These are phyloP conservation scores for Zeuzera pyrina DNA, from an alignment of 2,888 invertebrate species.

Conservation along the genomic window DNA sequence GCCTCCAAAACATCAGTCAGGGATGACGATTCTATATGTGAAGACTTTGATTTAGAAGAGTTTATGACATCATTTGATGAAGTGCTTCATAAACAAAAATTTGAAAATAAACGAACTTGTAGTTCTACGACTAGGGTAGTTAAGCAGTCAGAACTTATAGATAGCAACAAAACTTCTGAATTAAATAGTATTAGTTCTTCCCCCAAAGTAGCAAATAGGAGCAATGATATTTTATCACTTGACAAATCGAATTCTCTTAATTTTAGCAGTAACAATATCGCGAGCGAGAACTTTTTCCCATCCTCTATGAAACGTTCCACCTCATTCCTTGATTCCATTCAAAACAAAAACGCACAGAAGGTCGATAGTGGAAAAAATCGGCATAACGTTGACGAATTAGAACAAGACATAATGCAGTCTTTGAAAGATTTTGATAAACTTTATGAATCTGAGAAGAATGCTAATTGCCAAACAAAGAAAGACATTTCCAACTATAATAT, in stretches of 20 bases:
- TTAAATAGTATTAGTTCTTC: slow-evolving; percentile 47
- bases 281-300: slow-evolving; percentile 60
- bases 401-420: slow-evolving; percentile 66
- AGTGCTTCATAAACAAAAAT: slow-evolving; percentile 62
- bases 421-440: slow-evolving; percentile 65
- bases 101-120: slow-evolving; percentile 56
- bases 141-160: slow-evolving; percentile 42
- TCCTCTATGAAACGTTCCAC: slow-evolving; percentile 71
- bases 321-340: slow-evolving; percentile 69
- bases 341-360: slow-evolving; percentile 48
- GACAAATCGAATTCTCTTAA: slow-evolving; percentile 70
- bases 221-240: slow-evolving; percentile 53
- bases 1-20: slow-evolving; percentile 57
- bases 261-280: slow-evolving; percentile 71
- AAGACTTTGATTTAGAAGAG: slow-evolving; percentile 77
- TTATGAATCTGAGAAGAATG: slow-evolving; percentile 53
- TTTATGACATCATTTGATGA: slow-evolving; percentile 80
- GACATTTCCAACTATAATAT: slow-evolving; percentile 31
- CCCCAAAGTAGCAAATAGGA: slow-evolving; percentile 38
- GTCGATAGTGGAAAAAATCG: slow-evolving; percentile 47
- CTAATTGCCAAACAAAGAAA: slow-evolving; percentile 35
- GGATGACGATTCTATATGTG: slow-evolving; percentile 70
- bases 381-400: slow-evolving; percentile 59
- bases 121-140: slow-evolving; percentile 65
- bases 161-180: slow-evolving; percentile 43